phyloP scores from a whole-genome alignment of 2,113 vertebrate species.

The Syrrhaptes paradoxus region DNA sequence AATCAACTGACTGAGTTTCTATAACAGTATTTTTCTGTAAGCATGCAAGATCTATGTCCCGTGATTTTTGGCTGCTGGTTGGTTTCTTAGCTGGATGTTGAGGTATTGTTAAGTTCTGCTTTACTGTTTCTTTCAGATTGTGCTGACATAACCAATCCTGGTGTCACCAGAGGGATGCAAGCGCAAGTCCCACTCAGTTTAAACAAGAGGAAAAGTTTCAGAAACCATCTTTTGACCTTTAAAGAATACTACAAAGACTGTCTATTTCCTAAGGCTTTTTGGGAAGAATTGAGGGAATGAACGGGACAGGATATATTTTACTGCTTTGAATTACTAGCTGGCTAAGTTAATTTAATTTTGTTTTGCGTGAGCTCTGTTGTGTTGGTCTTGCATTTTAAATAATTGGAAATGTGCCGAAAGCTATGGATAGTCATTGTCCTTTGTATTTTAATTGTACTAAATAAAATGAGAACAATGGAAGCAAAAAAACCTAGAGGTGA shows the following conservation, averaged over 20 bases:
- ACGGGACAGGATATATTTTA: conserved; percentile 33
- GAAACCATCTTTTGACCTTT: conserved; percentile 6
- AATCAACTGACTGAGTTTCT: not conserved
- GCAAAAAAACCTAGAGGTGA: not conserved
- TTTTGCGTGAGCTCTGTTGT: not conserved
- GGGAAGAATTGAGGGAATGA: conserved; percentile 25
- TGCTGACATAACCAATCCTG: conserved; percentile 17
- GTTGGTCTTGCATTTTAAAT: conserved; percentile 34
- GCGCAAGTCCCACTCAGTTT: not conserved
- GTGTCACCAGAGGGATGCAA: not conserved
- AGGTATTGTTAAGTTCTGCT: not conserved
- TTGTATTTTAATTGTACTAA: conserved; percentile 49
- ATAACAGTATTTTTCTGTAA: not conserved
- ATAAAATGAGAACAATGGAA: conserved; percentile 54
- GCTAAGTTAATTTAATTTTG: conserved; percentile 52
- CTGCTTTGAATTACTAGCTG: conserved; percentile 60
- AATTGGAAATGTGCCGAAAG: conserved; percentile 15
- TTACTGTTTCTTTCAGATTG: conserved; percentile 15
- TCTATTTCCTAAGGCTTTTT: conserved; percentile 48
- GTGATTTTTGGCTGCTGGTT: not conserved
- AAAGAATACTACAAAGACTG: conserved; percentile 42
- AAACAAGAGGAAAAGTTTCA: conserved; percentile 24
- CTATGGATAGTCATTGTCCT: conserved; percentile 40
- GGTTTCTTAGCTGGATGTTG: conserved; percentile 3
- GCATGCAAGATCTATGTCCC: not conserved